Evolutionary conservation across 2,888 invertebrate genomes (phyloP).

Genomic region (Antitype chi): DNA sequence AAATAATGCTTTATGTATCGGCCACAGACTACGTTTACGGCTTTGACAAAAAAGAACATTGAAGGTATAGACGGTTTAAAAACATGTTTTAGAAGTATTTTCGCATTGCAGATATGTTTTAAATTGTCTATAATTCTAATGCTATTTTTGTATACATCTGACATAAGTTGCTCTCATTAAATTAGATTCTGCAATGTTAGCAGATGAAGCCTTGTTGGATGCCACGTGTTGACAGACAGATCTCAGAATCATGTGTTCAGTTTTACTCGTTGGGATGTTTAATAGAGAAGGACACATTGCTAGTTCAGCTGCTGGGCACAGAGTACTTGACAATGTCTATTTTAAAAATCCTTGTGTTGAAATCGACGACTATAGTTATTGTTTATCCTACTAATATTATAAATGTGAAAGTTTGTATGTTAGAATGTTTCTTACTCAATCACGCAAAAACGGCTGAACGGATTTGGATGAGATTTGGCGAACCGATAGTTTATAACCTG

Average conservation of each 20-base stretch:
- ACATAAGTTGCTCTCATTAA: not conserved
- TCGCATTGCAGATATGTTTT: constrained; percentile 8
- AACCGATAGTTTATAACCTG: too few species aligned
- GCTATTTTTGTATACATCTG: not conserved
- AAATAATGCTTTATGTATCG: constrained; percentile 42
- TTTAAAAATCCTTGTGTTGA: constrained; percentile 14
- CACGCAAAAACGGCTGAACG: too few species aligned
- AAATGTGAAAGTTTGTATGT: too few species aligned
- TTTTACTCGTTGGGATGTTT: not conserved
- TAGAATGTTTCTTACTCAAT: too few species aligned
- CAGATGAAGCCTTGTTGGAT: not conserved
- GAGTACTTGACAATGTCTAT: not conserved
- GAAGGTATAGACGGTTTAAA: constrained; percentile 3
- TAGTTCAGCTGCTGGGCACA: not conserved
- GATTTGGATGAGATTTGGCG: too few species aligned
- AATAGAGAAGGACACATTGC: not conserved
- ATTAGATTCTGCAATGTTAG: constrained; percentile 1
- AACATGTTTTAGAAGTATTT: not conserved
- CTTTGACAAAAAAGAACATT: constrained; percentile 26
- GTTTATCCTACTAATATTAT: not conserved
- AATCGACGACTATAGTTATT: too few species aligned
- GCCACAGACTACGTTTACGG: constrained; percentile 21
- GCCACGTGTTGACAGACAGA: constrained; percentile 1
- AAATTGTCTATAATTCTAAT: not conserved
- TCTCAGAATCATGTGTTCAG: not conserved